A percentile compares a stretch with the other conserved stretches of the same genome.
These are phyloP conservation scores for Melanotaenia trifasciata DNA, from an alignment of 2,797 vertebrate species.

Conservation along the genomic window DNA sequence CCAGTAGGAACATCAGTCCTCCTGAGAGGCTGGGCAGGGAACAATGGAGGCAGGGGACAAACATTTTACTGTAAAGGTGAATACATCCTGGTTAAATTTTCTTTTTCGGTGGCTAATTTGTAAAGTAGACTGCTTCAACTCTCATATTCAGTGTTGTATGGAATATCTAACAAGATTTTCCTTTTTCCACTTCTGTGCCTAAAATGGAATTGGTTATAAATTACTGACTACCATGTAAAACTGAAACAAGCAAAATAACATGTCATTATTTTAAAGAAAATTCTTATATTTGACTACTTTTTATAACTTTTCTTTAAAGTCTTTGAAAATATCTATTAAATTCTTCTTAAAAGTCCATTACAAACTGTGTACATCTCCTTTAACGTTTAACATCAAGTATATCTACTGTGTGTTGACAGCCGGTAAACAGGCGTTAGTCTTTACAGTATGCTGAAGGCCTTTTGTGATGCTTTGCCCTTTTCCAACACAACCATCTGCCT, in stretches of 20 bases:
- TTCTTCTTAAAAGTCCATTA: background rate
- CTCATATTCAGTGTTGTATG: background rate
- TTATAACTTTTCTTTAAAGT: background rate
- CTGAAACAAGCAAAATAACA: background rate
- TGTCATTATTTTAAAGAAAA: background rate
- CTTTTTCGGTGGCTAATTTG: background rate
- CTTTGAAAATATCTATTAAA: background rate
- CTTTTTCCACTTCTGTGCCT: background rate
- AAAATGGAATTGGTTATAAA: background rate
- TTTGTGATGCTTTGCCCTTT: background rate
- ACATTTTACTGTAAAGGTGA: conserved; percentile 16
- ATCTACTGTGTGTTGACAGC: background rate
- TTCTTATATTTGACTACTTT: background rate
- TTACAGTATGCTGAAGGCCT: background rate
- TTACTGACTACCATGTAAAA: background rate
- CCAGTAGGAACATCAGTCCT: conserved; percentile 46
- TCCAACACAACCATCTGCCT: background rate
- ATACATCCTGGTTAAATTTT: conserved; percentile 2
- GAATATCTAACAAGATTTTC: background rate
- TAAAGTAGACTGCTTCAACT: background rate
- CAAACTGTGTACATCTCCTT: background rate
- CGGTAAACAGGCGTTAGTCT: background rate
- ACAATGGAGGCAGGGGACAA: conserved; percentile 28
- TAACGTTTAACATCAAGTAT: background rate
- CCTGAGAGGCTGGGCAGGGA: conserved; percentile 34